These are phyloP conservation scores for Himalopsyche japonica DNA, from an alignment of 2,888 invertebrate species.

Conservation along the genomic window DNA sequence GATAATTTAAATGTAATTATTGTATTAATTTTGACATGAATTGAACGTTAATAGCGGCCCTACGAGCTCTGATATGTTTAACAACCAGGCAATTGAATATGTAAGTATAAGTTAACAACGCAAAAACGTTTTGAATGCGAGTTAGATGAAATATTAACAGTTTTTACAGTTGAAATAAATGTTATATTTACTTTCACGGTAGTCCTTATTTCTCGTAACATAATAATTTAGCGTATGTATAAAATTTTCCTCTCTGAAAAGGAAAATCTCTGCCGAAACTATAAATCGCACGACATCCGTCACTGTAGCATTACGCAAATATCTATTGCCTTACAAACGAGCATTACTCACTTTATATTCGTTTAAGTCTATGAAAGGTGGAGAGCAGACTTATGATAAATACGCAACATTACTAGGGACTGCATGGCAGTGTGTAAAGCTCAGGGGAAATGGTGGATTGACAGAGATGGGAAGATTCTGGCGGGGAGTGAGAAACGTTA, in stretches of 20 bases:
- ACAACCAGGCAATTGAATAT: too few relatives aligned
- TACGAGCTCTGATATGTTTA: too few relatives aligned
- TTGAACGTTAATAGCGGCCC: too few relatives aligned
- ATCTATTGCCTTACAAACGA: constrained; percentile 38
- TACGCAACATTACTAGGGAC: constrained; percentile 30
- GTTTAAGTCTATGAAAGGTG: constrained; percentile 33
- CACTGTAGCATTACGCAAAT: constrained; percentile 22
- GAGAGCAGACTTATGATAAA: constrained; percentile 38
- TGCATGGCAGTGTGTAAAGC: constrained; percentile 8
- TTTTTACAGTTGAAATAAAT: neutral
- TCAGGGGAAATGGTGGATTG: constrained; percentile 28
- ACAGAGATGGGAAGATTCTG: constrained; percentile 28
- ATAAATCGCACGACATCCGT: constrained; percentile 31
- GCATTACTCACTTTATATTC: constrained; percentile 37
- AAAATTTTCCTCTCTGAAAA: neutral
- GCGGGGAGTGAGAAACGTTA: constrained; percentile 6
- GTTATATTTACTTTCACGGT: neutral
- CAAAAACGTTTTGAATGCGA: too few relatives aligned
- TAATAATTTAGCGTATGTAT: neutral
- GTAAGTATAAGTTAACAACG: too few relatives aligned
- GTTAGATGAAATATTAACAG: too few relatives aligned
- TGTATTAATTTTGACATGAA: too few relatives aligned
- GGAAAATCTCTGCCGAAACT: constrained; percentile 24
- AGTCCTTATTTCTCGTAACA: too few relatives aligned
- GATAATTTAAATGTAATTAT: too few relatives aligned